Conservation (phyloP, 2,888 invertebrate genomes). For the Cataglyphis altisquamis region DNA sequence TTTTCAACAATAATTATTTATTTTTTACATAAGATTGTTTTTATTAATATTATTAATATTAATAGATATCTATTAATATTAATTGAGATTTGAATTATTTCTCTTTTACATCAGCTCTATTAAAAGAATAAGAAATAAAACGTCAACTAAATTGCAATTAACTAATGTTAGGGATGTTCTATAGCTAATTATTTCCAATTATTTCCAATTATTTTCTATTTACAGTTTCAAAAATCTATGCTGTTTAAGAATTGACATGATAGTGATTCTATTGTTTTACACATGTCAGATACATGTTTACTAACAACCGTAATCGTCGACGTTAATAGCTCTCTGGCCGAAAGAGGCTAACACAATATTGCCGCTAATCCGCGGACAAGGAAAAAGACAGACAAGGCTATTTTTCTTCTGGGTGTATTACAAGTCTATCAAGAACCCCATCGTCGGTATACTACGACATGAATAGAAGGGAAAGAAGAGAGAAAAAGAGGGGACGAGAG, state of each 20-base stretch:
- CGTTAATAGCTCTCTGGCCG: constrained; percentile 26
- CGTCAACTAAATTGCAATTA: not conserved
- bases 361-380: constrained; percentile 26
- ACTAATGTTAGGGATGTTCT: not conserved
- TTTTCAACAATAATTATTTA: not conserved
- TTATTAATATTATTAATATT: not conserved
- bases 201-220: not conserved
- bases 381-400: constrained; percentile 51
- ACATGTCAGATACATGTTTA: not conserved
- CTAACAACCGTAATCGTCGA: constrained; percentile 3
- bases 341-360: constrained; percentile 28
- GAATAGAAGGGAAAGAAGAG: constrained; percentile 6
- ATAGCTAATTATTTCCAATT: not conserved
- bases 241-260: not conserved
- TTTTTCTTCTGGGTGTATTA: constrained; percentile 73
- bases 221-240: not conserved
- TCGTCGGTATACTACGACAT: constrained; percentile 51
- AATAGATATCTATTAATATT: not conserved
- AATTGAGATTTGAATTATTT: not conserved
- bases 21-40: not conserved
- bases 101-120: not conserved
- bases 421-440: constrained; percentile 74
- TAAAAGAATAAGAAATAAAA: not conserved
- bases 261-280: constrained; percentile 12
- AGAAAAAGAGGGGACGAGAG: not conserved